Evolutionary conservation across 2,113 vertebrate species (phyloP).

Genomic region (Cyanistes caeruleus): DNA sequence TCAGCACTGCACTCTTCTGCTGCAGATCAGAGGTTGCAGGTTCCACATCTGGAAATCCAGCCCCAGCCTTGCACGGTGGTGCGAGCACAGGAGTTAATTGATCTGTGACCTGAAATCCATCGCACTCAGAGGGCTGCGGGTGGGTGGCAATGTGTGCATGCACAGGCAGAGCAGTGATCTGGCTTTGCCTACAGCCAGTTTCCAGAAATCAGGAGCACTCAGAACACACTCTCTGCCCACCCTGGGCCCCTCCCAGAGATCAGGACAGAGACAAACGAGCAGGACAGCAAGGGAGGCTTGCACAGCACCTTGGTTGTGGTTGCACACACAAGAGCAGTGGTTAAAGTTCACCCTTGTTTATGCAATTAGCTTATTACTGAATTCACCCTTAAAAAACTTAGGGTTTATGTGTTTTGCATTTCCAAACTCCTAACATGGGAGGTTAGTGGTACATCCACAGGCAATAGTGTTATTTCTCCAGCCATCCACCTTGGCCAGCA

Average conservation of each 20-base stretch:
- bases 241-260: neutral
- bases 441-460: neutral
- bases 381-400: neutral
- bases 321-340: neutral
- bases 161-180: rapidly evolving
- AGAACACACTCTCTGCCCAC: neutral
- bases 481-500: neutral
- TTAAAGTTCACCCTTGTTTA: neutral
- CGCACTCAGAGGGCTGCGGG: rapidly evolving
- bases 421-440: neutral
- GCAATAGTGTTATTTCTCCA: neutral
- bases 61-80: neutral
- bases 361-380: neutral
- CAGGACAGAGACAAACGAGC: neutral
- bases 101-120: neutral
- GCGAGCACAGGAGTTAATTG: neutral
- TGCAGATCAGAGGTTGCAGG: neutral
- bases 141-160: rapidly evolving
- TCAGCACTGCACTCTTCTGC: neutral
- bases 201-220: neutral
- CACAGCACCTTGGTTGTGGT: neutral
- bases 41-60: neutral
- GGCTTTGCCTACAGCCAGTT: neutral
- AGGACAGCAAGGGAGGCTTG: neutral
- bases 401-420: neutral